A percentile compares a stretch with the other conserved stretches of the same genome.
These are phyloP conservation scores for Myotis vivesi DNA, from an alignment of 2,797 vertebrate genomes.

Conservation along the genomic window DNA sequence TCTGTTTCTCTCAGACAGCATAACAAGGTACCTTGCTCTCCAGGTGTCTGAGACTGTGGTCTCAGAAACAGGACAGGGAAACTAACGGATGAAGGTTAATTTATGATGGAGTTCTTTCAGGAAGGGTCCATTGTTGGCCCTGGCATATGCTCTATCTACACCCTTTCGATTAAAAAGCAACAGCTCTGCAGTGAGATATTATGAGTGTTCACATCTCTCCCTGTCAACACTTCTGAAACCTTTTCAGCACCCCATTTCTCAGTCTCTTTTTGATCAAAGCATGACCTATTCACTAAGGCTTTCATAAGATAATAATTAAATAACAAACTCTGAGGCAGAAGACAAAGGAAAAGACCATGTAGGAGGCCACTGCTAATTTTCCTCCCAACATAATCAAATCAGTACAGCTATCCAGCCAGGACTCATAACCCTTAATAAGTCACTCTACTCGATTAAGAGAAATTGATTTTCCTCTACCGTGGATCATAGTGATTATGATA, in stretches of 20 bases:
- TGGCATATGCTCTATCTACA: not conserved
- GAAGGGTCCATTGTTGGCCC: conserved; percentile 23
- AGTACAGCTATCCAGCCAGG: conserved; percentile 83
- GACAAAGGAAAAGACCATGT: conserved; percentile 84
- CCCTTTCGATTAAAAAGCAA: conserved; percentile 63
- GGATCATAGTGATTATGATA: conserved; percentile 91
- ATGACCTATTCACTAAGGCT: conserved; percentile 81
- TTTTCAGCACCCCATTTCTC: conserved; percentile 73
- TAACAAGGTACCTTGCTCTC: not conserved
- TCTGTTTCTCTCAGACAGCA: not conserved
- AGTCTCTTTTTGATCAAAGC: conserved; percentile 81
- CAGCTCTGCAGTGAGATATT: not conserved
- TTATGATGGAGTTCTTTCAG: not conserved
- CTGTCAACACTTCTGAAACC: conserved; percentile 77
- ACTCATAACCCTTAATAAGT: conserved; percentile 92
- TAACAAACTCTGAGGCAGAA: conserved; percentile 80
- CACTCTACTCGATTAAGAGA: conserved; percentile 91
- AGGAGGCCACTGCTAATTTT: conserved; percentile 85
- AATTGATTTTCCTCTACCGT: conserved; percentile 88
- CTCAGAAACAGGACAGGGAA: not conserved
- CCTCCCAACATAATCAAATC: conserved; percentile 87
- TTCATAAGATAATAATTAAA: conserved; percentile 84
- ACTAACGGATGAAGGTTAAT: not conserved
- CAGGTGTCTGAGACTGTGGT: not conserved
- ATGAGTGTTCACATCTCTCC: conserved; percentile 71